A percentile compares a stretch with the other conserved stretches of the same genome.
Evolutionary conservation across 2,113 vertebrate genomes (phyloP).

Genomic region (Cettia cetti): DNA sequence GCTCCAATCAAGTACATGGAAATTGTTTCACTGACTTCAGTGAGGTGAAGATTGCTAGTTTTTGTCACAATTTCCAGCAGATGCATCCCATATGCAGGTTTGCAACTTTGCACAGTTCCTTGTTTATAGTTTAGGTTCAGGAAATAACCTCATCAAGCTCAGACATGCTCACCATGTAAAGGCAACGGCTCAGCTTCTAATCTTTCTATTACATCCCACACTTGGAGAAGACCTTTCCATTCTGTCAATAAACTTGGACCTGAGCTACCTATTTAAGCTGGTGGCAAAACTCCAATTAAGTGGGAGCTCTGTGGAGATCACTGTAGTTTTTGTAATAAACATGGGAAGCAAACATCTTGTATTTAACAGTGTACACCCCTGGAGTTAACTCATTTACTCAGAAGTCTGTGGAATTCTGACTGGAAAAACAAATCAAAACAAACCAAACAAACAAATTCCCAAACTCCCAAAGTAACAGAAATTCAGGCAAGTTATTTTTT

Average conservation of each 20-base stretch:
- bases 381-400: neutral
- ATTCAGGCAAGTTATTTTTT: neutral
- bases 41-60: neutral
- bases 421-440: neutral
- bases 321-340: neutral
- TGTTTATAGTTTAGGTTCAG: conserved; percentile 8
- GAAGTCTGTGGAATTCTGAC: neutral
- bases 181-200: neutral
- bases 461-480: neutral
- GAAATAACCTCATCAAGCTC: conserved; percentile 17
- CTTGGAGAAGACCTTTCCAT: conserved; percentile 4
- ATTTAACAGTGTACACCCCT: neutral
- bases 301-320: neutral
- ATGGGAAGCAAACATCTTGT: neutral
- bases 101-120: neutral
- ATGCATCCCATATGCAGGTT: neutral
- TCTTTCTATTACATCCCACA: neutral
- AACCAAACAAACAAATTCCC: neutral
- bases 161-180: neutral
- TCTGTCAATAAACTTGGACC: neutral
- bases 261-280: neutral
- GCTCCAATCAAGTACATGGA: neutral
- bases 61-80: neutral
- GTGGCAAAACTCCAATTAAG: conserved; percentile 13
- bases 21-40: neutral